These are phyloP conservation scores for Anastrepha obliqua DNA, from an alignment of 1,140 invertebrate species.

Conservation along the genomic window DNA sequence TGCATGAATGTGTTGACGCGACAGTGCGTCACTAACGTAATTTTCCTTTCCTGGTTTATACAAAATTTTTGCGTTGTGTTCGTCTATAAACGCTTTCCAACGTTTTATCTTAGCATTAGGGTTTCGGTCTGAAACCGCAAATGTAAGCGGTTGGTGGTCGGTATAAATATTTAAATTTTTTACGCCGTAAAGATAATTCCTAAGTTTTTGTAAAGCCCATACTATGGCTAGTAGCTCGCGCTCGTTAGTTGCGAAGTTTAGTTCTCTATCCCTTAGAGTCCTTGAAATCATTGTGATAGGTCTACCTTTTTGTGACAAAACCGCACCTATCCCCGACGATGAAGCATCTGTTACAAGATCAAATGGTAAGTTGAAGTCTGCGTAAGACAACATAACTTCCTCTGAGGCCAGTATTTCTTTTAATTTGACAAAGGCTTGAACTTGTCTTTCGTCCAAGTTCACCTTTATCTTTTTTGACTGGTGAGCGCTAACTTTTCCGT, in stretches of 20 bases:
- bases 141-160: conserved; percentile 51
- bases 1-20: background rate
- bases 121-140: conserved; percentile 23
- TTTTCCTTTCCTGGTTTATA: conserved; percentile 38
- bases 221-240: conserved; percentile 38
- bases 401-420: too few relatives aligned
- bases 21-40: background rate
- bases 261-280: background rate
- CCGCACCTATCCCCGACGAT: background rate
- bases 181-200: conserved; percentile 37
- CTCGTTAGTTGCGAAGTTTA: conserved; percentile 53
- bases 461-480: too few relatives aligned
- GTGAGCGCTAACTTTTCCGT: too few relatives aligned
- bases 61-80: background rate
- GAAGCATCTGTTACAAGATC: background rate
- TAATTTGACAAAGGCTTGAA: too few relatives aligned
- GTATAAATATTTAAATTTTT: conserved; percentile 34
- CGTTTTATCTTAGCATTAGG: too few relatives aligned
- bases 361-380: conserved; percentile 38
- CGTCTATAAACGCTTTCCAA: background rate
- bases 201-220: conserved; percentile 39
- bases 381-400: background rate
- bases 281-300: conserved; percentile 42
- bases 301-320: background rate
- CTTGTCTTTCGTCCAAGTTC: too few relatives aligned